Base-by-base conservation (phyloP, 2,113 vertebrate genomes). In the Chloropsis hardwickii region DNA sequence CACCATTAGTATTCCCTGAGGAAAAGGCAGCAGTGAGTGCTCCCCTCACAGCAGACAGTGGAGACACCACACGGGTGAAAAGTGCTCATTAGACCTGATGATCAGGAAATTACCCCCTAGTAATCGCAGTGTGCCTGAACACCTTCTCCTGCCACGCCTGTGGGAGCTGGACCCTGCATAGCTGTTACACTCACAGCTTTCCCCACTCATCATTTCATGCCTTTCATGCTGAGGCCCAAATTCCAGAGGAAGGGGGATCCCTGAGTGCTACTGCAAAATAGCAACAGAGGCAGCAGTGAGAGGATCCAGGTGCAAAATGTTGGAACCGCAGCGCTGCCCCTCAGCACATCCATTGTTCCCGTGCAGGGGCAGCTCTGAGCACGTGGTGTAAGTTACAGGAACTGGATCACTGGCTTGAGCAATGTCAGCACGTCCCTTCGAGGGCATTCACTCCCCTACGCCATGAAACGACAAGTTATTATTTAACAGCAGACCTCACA, bases 401-500 rank as follows among this genome's bases (percentile, higher is more conserved):
- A 45, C 77, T 48, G 91, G 88, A 93, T 95, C 95, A 92, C 19
- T 90, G 85, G 77, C 85, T 82, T 44, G 44, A 88, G 79, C 93
- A 92, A 91, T 91, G 93, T 91, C 96, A 95, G 86, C 81, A 72
- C 11, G 76, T 86, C 86, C 86, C 93, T 96, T 27, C 0, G 51
- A 88, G 91, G 90, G 69, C 86, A 86, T 33, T 79, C 50, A 8
- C 79, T 86, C 50, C 64, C 92, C 88, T 24, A 6, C 4, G 8
- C 76, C 86, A n/a, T 31, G 53, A 92, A 93, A 83, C 0, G 48
- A 88, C 72, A 40, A 93, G 94, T 95, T 96, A 96, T 93, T 94
- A 76, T 94, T 95, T 96, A 96, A 97, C 95, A 94, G 91, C 90
- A 97, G 95, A 95, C 92, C 96, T 97, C 95, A 94, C 86, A 88